Evolutionary conservation across 2,797 vertebrate genomes (phyloP), one percentile per base, ranked within the genome.

Genomic region (Pangasius larnaudii): DNA sequence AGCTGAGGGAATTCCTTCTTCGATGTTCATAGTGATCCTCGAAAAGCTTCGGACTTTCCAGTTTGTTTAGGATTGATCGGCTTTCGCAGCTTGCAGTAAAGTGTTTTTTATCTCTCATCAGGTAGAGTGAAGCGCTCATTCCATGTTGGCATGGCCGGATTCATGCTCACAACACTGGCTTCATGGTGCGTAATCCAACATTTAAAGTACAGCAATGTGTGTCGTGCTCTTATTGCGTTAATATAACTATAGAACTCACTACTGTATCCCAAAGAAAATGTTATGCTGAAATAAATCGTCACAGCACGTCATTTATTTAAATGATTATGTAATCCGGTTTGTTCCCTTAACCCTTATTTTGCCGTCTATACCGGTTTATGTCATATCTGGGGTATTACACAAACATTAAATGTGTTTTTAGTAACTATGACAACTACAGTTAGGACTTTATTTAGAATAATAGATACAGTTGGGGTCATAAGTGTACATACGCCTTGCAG

Each of bases 121-220:
- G 96, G 96, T 91, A 93, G 95, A 49, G 96, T 96, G 18, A 95
- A 83, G 85, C 91, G 95, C 71, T 96, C 96, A 0, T 96, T 95
- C 88, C 94, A 97, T 5, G 91, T 95, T 0, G 96, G 96, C 0
- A 91, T 94, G 61, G 94, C 94, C 2, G 96, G 96, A 1, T 97
- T 96, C 65, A 88, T 95, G 82, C 5, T 96, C 75, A 94, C 95
- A 3, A 96, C 95, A 7, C 90, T 96, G 1, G 94, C 94, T 5
- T 96, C 95, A 91, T 97, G 96, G 96, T 97, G 90, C 16, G 94
- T 94, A 11, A 63, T 13, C 7, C 58, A 36, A 78, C 61, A 27
- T 19, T 22, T 84, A 36, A 86, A 88, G 33, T 83, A 27, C 42
- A 69, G 30, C 53, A 59, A 33, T 11, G 61, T 51, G n/a, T 36